A percentile compares a stretch with the other conserved stretches of the same genome.
Conservation (phyloP, 1,140 invertebrate species). For the Heterodera schachtii region DNA sequence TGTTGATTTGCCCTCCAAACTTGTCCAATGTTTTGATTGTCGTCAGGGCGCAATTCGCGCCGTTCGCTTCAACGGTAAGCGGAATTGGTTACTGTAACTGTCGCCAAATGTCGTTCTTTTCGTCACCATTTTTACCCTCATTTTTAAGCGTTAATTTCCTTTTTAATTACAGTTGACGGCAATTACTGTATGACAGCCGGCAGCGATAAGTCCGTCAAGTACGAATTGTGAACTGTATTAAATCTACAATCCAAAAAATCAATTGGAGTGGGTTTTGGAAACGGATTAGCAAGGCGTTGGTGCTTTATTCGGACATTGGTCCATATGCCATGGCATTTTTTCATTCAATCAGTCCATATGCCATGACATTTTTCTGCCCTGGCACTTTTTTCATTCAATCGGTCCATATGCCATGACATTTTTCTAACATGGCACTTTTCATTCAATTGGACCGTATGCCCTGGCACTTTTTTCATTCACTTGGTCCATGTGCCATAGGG, state of each 20-base stretch:
- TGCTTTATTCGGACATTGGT: too few relatives aligned
- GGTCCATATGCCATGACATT: too few relatives aligned
- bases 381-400: too few relatives aligned
- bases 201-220: slow-evolving; percentile 44
- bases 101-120: neutral
- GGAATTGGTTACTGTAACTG: neutral
- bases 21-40: slow-evolving; percentile 47
- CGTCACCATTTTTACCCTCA: neutral
- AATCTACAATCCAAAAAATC: neutral
- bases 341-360: too few relatives aligned
- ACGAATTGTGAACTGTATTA: neutral
- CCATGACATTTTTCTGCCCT: too few relatives aligned
- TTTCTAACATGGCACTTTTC: too few relatives aligned
- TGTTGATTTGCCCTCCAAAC: slow-evolving; percentile 27
- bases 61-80: slow-evolving; percentile 49
- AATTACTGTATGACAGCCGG: slow-evolving; percentile 52
- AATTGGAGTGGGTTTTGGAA: too few relatives aligned
- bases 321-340: too few relatives aligned
- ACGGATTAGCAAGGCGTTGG: too few relatives aligned
- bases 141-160: slow-evolving; percentile 23
- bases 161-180: slow-evolving; percentile 47
- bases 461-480: too few relatives aligned
- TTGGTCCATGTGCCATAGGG: too few relatives aligned
- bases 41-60: slow-evolving; percentile 45
- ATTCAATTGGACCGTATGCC: too few relatives aligned